Base-by-base conservation (phyloP, 2,888 invertebrate genomes). In the Melanchra persicariae region DNA sequence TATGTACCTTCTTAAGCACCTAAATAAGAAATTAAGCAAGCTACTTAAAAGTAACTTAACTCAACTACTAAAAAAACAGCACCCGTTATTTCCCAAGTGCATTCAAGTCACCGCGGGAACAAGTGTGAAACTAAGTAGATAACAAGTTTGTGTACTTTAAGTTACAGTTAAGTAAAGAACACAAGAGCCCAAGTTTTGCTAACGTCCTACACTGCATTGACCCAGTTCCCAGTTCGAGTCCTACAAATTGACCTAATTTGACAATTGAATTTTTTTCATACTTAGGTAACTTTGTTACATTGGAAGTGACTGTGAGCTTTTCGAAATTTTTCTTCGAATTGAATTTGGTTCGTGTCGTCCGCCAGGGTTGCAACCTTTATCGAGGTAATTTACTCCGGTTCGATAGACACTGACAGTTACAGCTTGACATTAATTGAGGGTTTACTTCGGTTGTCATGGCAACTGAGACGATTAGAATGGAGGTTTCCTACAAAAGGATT, bases 161-260 rank as follows among this genome's bases (percentile, higher is more conserved):
- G 37, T 77, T 43, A 59, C 40, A 24, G 0, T 59, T 43, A 60
- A 69, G 76, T 51, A 64, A 61, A 66, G 49, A 47, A 81, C 43
- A 64, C 52, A 55, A 71, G 60, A 52, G 12, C 34, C 43, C 24
- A 62, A 77, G 59, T 71, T 66, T 63, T 47, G n/a, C 54, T 22
- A 54, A 22, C 47, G 34, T 51, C 43, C 58, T 22, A 26, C 63
- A 69, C 85, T 79, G 86, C 83, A 83, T 76, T 86, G 83, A 85
- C 87, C 79, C 61, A 66, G 60, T 81, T 83, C 85, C 79, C 61
- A 66, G 60, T 81, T 83, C 22, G 75, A 26, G 52, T 70, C 69
- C 7, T 34, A n/a, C 52, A 55, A 81, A 70, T 70, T 84, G 84
- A 84, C 82, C 81, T 59, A 81, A 83, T 78, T 84, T 55, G 43